Conservation (phyloP, 2,797 vertebrate species). For the Valencia hispanica region DNA sequence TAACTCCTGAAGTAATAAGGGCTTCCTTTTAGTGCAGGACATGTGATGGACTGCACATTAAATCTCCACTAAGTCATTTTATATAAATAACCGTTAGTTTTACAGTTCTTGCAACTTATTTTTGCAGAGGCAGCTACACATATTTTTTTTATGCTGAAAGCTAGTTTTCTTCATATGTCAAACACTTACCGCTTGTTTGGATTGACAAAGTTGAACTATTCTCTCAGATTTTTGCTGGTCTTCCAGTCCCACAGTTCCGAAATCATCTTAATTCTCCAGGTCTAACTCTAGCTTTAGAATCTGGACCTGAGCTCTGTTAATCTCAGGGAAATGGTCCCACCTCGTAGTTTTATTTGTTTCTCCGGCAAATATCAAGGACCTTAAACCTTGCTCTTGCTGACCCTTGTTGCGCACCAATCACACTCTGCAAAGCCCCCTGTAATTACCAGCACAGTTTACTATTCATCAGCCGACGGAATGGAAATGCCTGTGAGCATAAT, state of each 20-base stretch:
- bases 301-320: slow-evolving; percentile 36
- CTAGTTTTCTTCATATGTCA: slow-evolving; percentile 42
- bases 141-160: slow-evolving; percentile 28
- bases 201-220: slow-evolving; percentile 51
- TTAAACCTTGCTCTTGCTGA: slow-evolving; percentile 62
- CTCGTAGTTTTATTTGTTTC: slow-evolving; percentile 71
- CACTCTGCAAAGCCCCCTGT: slow-evolving; percentile 59
- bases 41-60: slow-evolving; percentile 25
- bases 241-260: slow-evolving; percentile 34
- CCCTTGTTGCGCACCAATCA: slow-evolving; percentile 58
- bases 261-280: slow-evolving; percentile 43
- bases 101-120: not conserved
- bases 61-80: slow-evolving; percentile 21
- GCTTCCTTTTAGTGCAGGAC: slow-evolving; percentile 29
- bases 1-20: slow-evolving; percentile 25
- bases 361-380: slow-evolving; percentile 64
- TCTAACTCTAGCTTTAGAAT: slow-evolving; percentile 50
- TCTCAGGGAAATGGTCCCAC: slow-evolving; percentile 32
- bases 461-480: slow-evolving; percentile 60
- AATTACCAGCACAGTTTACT: slow-evolving; percentile 67
- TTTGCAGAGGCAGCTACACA: slow-evolving; percentile 17
- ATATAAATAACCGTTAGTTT: slow-evolving; percentile 14
- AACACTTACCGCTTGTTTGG: slow-evolving; percentile 18
- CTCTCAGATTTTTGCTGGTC: slow-evolving; percentile 43
- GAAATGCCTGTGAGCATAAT: slow-evolving; percentile 47